Base-by-base conservation (phyloP, 2,797 vertebrate species). In the Euthynnus affinis region DNA sequence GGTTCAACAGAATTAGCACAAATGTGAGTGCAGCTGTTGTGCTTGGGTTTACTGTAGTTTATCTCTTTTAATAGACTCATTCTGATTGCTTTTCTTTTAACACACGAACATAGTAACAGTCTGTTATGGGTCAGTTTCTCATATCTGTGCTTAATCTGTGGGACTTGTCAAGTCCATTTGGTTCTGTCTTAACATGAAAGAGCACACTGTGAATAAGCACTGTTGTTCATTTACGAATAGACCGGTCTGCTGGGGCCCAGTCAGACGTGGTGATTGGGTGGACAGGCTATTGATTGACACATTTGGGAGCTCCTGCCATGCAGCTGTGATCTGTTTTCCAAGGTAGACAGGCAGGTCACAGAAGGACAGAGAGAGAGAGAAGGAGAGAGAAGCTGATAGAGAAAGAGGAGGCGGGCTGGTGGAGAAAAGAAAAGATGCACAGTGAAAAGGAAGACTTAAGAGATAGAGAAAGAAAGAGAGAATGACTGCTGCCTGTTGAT, bases 211-310 rank as follows among this genome's bases (percentile, higher is more conserved):
- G 79, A 84, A 74, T 59, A 25, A 66, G 56, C 58, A n/a, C 62
- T 29, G 65, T 63, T 66, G 78, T 79, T 83, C 62, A 49, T 82
- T 78, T 79, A 29, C 71, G 72, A 87, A 76, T 74, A 52, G 52
- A 0, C 46, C 1, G 42, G 48, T 83, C 83, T 78, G 85, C 79
- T 61, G 83, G 80, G 83, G 66, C 71, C 69, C 82, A 44, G 77
- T 89, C 83, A 87, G 74, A 84, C 69, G 73, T 76, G 57, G 25
- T 68, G 85, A 90, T 89, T 72, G 73, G 75, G 13, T 2, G 58
- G 86, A 85, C 83, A 60, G 64, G 49, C 15, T 88, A 93, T 93
- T 85, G 92, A 93, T 81, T 88, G 91, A 87, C 91, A 91, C 85
- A 81, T 89, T 90, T 85, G 75, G 82, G 62, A 79, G 84, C 78